phyloP scores from a whole-genome alignment of 2,888 invertebrate genomes.

The Drosophila paracracens region DNA sequence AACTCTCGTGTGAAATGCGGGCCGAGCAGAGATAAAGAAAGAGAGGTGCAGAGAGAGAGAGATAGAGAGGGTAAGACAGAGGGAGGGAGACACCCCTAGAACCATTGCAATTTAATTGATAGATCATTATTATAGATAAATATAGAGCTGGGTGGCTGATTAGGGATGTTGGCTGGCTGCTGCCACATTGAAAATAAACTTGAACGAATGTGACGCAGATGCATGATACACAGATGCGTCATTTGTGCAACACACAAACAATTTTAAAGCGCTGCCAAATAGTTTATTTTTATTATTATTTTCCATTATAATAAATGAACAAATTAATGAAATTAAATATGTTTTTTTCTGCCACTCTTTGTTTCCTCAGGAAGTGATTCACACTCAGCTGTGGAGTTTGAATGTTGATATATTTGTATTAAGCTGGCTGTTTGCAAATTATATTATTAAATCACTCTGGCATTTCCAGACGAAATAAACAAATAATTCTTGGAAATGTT shows the following conservation, averaged over 20 bases:
- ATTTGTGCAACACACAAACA: background rate
- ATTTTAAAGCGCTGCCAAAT: background rate
- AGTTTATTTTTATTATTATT: background rate
- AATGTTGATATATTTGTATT: background rate
- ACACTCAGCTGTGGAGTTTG: background rate
- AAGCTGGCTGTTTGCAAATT: background rate
- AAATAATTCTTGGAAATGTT: background rate
- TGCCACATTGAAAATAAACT: slow-evolving; percentile 6
- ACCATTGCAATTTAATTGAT: slow-evolving; percentile 45
- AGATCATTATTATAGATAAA: slow-evolving; percentile 26
- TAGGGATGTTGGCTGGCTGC: slow-evolving; percentile 15
- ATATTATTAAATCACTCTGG: background rate
- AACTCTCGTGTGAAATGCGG: slow-evolving; percentile 53
- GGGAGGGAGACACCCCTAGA: background rate
- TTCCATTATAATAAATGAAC: background rate
- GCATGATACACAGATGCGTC: slow-evolving; percentile 15
- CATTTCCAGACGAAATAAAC: background rate
- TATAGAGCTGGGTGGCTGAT: slow-evolving; percentile 6
- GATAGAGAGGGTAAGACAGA: background rate
- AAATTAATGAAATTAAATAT: background rate
- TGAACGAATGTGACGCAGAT: slow-evolving; percentile 11
- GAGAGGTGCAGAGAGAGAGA: background rate
- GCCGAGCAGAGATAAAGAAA: slow-evolving; percentile 1
- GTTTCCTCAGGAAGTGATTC: background rate
- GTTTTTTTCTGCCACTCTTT: background rate